A percentile compares a stretch with the other conserved stretches of the same genome.
Evolutionary conservation across 1,140 invertebrate species (phyloP).

Genomic region (Scaptomyza hsui): DNA sequence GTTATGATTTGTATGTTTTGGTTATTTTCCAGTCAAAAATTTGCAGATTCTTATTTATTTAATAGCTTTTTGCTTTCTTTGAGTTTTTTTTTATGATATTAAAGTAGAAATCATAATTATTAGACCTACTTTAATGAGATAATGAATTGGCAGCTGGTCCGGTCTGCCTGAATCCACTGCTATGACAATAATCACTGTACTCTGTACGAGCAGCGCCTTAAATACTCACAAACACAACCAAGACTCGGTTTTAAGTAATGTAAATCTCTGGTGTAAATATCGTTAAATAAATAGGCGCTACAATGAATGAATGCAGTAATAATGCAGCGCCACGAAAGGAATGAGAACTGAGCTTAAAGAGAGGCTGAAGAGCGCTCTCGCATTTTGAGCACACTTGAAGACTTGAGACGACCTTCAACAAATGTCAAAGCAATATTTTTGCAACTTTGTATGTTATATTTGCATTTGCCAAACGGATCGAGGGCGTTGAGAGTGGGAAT

Average conservation of each 20-base stretch:
- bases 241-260: neutral
- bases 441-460: constrained; percentile 26
- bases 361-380: constrained; percentile 6
- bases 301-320: neutral
- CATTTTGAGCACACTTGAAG: constrained; percentile 17
- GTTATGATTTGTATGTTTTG: too few relatives aligned
- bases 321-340: neutral
- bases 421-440: constrained; percentile 61
- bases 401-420: constrained; percentile 54
- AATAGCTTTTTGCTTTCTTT: too few relatives aligned
- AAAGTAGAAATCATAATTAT: neutral
- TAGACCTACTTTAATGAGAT: neutral
- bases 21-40: too few relatives aligned
- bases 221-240: constrained; percentile 6
- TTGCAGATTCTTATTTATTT: too few relatives aligned
- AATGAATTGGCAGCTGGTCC: neutral
- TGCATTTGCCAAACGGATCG: constrained; percentile 32
- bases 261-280: constrained; percentile 7
- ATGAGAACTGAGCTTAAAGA: neutral
- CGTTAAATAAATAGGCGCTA: constrained; percentile 1
- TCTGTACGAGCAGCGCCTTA: neutral
- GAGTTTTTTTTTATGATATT: neutral
- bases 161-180: neutral
- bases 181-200: constrained; percentile 3
- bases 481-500: too few relatives aligned